phyloP scores from a whole-genome alignment of 2,113 vertebrate species.

The Tragelaphus scriptus region DNA sequence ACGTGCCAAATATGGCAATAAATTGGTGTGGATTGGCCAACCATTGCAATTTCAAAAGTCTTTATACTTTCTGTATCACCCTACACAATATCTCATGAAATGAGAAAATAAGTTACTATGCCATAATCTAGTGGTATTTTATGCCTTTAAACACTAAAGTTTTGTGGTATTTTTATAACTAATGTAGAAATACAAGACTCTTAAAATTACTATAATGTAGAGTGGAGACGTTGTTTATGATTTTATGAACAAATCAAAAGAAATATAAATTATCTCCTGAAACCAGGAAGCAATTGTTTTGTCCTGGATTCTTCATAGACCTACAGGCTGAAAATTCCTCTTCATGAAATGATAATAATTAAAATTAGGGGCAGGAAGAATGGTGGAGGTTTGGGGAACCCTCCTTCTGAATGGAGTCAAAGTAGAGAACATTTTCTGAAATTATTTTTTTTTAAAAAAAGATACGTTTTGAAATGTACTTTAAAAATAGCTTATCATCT shows the following conservation, averaged over 20 bases:
- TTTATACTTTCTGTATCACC: background rate
- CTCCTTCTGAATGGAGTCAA: background rate
- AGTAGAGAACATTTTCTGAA: background rate
- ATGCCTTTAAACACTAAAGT: background rate
- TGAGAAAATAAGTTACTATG: slow-evolving; percentile 15
- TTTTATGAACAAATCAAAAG: background rate
- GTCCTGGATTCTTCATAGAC: background rate
- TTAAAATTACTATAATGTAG: background rate
- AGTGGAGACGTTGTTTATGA: background rate
- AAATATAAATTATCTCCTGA: background rate
- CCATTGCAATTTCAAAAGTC: background rate
- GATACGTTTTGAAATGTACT: background rate
- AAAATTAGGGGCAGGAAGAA: background rate
- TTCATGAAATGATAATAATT: background rate
- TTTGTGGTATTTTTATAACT: background rate
- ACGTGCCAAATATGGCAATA: background rate
- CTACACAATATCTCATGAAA: background rate
- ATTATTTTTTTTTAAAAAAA: background rate
- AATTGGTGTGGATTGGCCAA: background rate
- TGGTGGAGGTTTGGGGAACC: background rate
- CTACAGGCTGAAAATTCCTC: background rate
- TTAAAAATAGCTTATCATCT: background rate
- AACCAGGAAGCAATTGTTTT: background rate
- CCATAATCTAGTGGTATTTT: background rate
- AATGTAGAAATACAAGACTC: background rate